Conservation (phyloP, 1,140 invertebrate genomes). For the Episyrphus balteatus region DNA sequence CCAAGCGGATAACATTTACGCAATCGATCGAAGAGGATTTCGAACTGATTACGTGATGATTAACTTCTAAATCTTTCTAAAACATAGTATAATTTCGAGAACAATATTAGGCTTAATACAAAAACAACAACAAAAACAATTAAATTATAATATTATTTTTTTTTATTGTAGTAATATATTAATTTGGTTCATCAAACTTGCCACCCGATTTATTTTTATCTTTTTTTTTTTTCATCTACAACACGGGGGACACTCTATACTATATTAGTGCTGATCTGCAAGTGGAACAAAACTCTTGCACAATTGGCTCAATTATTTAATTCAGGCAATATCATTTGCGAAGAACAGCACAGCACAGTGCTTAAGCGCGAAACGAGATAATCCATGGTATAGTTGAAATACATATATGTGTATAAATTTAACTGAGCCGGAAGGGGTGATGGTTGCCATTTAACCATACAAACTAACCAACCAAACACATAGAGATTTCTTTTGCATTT, state of each 20-base stretch:
- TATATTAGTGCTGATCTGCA: too few species aligned
- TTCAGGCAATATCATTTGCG: neutral
- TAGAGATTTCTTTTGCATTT: too few species aligned
- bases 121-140: neutral
- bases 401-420: neutral
- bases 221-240: neutral
- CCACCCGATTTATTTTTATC: too few species aligned
- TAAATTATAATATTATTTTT: neutral
- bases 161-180: neutral
- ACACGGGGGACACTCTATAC: neutral
- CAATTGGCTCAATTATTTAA: conserved; percentile 3
- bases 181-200: too few species aligned
- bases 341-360: too few species aligned
- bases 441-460: neutral
- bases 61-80: conserved; percentile 20
- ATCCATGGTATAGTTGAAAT: too few species aligned
- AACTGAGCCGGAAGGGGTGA: neutral
- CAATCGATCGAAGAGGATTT: conserved; percentile 77
- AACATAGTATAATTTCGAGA: neutral
- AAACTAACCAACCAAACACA: too few species aligned
- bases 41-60: conserved; percentile 63
- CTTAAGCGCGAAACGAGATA: too few species aligned
- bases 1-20: conserved; percentile 85
- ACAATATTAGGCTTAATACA: too few species aligned
- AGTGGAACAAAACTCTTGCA: neutral